These are phyloP conservation scores for Rotaria magnacalcarata DNA, from an alignment of 2,888 invertebrate species.

Conservation along the genomic window DNA sequence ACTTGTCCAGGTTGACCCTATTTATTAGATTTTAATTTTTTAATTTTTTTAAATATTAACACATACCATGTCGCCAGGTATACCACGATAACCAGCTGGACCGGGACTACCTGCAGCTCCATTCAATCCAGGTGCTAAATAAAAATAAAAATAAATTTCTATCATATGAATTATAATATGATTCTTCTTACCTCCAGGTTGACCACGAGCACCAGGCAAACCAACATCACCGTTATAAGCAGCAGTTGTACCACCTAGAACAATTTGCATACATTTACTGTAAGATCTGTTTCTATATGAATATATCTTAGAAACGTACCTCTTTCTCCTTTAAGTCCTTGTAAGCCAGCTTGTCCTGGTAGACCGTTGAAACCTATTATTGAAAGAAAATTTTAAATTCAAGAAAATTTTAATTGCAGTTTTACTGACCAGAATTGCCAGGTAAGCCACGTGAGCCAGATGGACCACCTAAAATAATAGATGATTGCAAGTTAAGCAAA, in stretches of 20 bases:
- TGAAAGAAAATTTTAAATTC: background rate
- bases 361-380: background rate
- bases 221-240: background rate
- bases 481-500: background rate
- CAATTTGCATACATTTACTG: background rate
- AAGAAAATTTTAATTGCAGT: background rate
- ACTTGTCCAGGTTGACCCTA: background rate
- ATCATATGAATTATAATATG: too few relatives aligned
- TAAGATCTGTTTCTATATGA: background rate
- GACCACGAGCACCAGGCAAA: slow-evolving; percentile 7
- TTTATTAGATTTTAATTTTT: background rate
- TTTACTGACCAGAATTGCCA: background rate
- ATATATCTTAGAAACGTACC: background rate
- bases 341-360: background rate
- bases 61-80: background rate
- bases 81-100: background rate
- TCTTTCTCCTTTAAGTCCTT: slow-evolving; percentile 3
- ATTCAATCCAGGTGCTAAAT: background rate
- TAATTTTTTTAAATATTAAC: background rate
- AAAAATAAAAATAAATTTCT: background rate
- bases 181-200: background rate
- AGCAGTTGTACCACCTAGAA: background rate
- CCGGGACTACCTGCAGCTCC: background rate
- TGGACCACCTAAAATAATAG: background rate
- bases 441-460: background rate